Evolutionary conservation across 2,113 vertebrate species (phyloP), one percentile per base, ranked within the genome.

Genomic region (Brevimyrus niger): DNA sequence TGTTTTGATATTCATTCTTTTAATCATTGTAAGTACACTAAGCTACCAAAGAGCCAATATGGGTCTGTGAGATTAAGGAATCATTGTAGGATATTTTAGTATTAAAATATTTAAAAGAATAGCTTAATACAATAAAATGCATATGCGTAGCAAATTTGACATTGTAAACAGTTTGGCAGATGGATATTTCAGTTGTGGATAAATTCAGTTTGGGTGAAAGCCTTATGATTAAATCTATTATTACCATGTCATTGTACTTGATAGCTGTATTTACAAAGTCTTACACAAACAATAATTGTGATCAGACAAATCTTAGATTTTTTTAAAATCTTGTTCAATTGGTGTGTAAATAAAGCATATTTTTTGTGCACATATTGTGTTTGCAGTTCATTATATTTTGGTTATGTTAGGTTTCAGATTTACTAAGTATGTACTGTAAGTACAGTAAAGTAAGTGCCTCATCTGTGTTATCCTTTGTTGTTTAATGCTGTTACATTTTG

Each of bases 51-150:
- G 69, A 76, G 13, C 69, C 69, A 76, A 23, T 76, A 38, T 76
- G 69, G 35, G 31, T 76, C 35, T 76, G 69, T 76, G 69, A 76
- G 69, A 76, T 76, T 76, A 35, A 76, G 35, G 31, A 76, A 38
- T 38, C 69, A 76, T 38, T 76, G 31, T 76, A 38, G 69, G 35
- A 76, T 76, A 38, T 76, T 76, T 35, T 76, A 76, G 17, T 76
- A 76, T 76, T 76, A 76, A 76, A 76, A 76, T 76, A 76, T 38
- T 38, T 76, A 76, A 76, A 76, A 76, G 69, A 76, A 76, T 38
- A 38, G 11, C 5, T 15, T 76, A 76, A 35, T 76, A 38, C 69
- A 76, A 19, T 76, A 76, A 76, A 76, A 76, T 35, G 31, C 69
- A 31, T 76, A 76, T 76, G 27, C 17, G 69, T 38, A 35, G 35